Conservation (phyloP, 23 tunicate genomes). For the Styela plicata region DNA sequence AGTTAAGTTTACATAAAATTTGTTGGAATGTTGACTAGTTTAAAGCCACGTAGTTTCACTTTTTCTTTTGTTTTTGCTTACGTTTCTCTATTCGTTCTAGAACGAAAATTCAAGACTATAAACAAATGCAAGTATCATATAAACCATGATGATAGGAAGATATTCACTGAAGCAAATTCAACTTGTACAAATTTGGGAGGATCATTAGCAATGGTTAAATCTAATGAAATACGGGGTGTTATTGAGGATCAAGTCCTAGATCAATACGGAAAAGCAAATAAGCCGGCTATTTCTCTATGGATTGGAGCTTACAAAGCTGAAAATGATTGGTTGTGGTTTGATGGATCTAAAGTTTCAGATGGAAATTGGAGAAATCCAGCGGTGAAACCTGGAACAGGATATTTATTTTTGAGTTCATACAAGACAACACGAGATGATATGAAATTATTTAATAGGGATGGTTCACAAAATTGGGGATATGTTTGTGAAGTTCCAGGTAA, state of each 20-base stretch:
- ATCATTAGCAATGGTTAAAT: not conserved
- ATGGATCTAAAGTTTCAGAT: not conserved
- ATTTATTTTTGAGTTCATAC: not conserved
- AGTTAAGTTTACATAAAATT: not conserved
- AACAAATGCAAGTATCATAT: not conserved
- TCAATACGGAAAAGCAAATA: not conserved
- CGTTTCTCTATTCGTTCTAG: no score
- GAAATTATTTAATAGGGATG: not conserved
- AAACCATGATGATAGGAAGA: not conserved
- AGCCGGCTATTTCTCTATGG: not conserved
- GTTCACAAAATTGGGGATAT: not conserved
- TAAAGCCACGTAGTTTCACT: not conserved
- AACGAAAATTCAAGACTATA: not conserved
- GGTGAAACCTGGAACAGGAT: not conserved
- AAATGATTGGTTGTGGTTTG: not conserved
- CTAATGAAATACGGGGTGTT: not conserved
- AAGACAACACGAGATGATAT: not conserved
- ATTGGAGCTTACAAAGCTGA: not conserved
- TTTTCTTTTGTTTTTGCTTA: no score
- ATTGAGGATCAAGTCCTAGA: not conserved
- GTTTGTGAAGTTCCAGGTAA: not conserved
- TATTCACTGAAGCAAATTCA: not conserved
- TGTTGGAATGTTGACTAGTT: not conserved
- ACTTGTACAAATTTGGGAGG: not conserved
- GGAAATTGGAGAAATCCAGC: no score